phyloP scores from a whole-genome alignment of 2,797 vertebrate species.

The Cygnus olor region DNA sequence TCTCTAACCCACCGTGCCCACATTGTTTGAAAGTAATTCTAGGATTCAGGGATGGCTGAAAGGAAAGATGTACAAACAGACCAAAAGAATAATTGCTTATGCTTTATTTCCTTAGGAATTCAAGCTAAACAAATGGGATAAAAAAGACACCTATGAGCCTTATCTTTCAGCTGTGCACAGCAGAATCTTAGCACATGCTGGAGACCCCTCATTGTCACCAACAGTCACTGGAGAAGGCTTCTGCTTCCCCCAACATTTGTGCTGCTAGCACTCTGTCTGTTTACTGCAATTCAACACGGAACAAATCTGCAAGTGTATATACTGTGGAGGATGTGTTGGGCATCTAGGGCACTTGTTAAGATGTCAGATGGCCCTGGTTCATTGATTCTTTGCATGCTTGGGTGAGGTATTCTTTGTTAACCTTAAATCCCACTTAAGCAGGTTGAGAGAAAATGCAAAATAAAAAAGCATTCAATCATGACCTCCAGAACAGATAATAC shows the following conservation, averaged over 20 bases:
- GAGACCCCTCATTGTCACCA: neutral
- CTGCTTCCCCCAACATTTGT: neutral
- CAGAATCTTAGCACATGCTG: neutral
- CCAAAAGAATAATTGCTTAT: neutral
- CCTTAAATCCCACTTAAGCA: neutral
- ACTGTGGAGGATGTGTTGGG: rapidly evolving
- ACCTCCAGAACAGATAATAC: neutral
- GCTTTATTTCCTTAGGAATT: neutral
- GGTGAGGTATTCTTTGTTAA: neutral
- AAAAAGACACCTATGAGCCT: neutral
- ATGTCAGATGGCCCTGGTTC: neutral
- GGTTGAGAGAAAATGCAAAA: neutral
- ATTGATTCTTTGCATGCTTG: neutral
- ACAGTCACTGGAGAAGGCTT: neutral
- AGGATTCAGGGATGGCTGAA: neutral
- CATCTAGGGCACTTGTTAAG: neutral
- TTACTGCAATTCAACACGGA: neutral
- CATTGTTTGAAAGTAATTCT: neutral
- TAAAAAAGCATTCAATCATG: neutral
- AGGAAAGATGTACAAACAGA: neutral
- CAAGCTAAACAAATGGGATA: neutral
- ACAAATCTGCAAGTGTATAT: neutral
- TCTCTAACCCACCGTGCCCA: neutral
- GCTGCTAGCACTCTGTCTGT: neutral
- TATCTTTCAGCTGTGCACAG: neutral